These are phyloP conservation scores for Prionailurus viverrinus DNA, from an alignment of 2,113 vertebrate genomes.

Conservation along the genomic window DNA sequence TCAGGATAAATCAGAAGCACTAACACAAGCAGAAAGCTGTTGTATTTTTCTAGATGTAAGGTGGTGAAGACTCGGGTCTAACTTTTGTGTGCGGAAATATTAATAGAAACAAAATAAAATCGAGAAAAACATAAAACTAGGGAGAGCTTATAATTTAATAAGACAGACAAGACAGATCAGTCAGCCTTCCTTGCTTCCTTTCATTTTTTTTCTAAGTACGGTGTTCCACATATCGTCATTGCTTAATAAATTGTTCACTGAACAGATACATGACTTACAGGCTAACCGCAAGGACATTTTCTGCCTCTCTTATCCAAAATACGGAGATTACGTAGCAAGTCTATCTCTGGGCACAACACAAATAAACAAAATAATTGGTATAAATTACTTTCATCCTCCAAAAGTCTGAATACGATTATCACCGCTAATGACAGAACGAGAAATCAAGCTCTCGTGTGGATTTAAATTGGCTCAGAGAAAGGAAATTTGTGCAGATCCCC, in stretches of 20 bases:
- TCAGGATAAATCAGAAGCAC: not conserved
- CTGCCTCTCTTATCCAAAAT: constrained; percentile 5
- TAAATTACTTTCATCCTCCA: constrained; percentile 50
- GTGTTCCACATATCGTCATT: not conserved
- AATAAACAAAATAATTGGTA: constrained; percentile 60
- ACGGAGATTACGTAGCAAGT: not conserved
- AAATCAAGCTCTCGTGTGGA: constrained; percentile 58
- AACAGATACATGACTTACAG: not conserved
- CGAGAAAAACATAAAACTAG: not conserved
- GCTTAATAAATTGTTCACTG: not conserved
- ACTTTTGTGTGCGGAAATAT: not conserved
- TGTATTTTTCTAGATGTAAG: not conserved
- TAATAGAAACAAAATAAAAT: not conserved
- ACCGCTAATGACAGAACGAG: constrained; percentile 56
- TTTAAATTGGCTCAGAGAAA: constrained; percentile 72
- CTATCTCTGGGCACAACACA: not conserved
- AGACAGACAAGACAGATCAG: not conserved
- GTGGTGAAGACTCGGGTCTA: not conserved
- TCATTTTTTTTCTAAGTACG: not conserved
- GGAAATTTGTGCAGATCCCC: constrained; percentile 58
- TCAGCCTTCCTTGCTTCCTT: not conserved
- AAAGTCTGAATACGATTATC: constrained; percentile 57
- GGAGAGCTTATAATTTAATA: not conserved
- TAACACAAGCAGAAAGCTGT: not conserved
- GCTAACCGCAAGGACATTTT: not conserved